phyloP scores from a whole-genome alignment of 1,140 invertebrate genomes.

The Prorops nasuta region DNA sequence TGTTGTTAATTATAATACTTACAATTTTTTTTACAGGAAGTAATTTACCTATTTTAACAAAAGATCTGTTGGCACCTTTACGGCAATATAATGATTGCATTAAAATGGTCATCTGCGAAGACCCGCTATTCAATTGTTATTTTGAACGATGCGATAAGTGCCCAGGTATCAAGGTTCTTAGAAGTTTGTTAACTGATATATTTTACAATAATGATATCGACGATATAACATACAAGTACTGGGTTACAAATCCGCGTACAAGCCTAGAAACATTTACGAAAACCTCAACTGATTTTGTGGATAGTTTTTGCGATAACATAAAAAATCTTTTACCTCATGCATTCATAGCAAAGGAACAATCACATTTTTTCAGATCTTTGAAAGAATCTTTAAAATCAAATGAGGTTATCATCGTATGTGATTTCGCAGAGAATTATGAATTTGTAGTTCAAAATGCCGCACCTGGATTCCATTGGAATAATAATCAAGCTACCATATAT shows the following conservation, averaged over 20 bases:
- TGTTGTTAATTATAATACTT: not conserved
- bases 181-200: not conserved
- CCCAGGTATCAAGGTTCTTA: slow-evolving; percentile 6
- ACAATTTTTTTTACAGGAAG: slow-evolving; percentile 9
- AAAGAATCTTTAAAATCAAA: not conserved
- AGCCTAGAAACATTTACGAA: not conserved
- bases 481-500: slow-evolving; percentile 4
- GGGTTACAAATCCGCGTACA: not conserved
- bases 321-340: not conserved
- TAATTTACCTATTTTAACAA: slow-evolving; percentile 3
- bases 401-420: not conserved
- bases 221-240: not conserved
- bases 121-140: slow-evolving; percentile 6
- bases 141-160: slow-evolving; percentile 5
- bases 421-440: slow-evolving; percentile 5
- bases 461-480: slow-evolving; percentile 9
- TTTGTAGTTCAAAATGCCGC: slow-evolving; percentile 2
- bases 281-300: not conserved
- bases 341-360: slow-evolving; percentile 1
- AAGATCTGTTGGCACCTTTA: not conserved
- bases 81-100: slow-evolving; percentile 7
- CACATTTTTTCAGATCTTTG: not conserved
- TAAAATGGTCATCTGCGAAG: slow-evolving; percentile 2
- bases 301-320: not conserved
- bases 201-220: not conserved